Evolutionary conservation across 2,113 vertebrate genomes (phyloP).

Genomic region (Alaudala cheleensis): DNA sequence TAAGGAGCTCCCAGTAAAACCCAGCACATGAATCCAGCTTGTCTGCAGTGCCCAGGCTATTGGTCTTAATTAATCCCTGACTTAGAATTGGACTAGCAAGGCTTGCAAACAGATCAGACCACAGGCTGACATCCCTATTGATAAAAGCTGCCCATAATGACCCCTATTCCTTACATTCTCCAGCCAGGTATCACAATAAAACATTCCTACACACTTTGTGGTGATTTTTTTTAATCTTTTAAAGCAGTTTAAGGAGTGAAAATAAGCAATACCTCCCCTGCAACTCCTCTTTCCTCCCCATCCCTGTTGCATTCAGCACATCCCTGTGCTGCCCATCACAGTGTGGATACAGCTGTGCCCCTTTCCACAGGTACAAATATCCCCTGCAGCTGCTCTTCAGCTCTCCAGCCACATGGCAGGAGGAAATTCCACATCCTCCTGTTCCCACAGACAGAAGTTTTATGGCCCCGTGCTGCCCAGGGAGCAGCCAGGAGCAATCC

Average conservation of each 20-base stretch:
- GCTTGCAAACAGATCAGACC: neutral
- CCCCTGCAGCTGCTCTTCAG: neutral
- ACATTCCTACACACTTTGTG: accelerated
- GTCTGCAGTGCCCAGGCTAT: neutral
- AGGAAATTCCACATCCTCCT: neutral
- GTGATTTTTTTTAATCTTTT: neutral
- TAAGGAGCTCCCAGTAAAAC: neutral
- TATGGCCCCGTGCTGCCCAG: neutral
- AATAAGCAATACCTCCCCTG: neutral
- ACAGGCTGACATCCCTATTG: neutral
- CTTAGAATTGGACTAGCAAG: neutral
- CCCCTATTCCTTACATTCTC: neutral
- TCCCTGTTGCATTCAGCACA: accelerated
- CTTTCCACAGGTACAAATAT: neutral
- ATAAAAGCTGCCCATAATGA: neutral
- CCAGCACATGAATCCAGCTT: neutral
- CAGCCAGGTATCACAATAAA: neutral
- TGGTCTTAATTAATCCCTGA: neutral
- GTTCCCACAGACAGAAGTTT: neutral
- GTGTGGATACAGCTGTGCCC: neutral
- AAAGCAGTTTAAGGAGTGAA: neutral
- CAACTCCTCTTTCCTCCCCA: neutral
- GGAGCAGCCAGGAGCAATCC: neutral
- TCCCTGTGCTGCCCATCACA: neutral
- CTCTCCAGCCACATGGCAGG: neutral